A percentile compares a stretch with the other conserved stretches of the same genome.
Evolutionary conservation across 2,113 vertebrate species (phyloP).

Genomic region (Podiceps cristatus): DNA sequence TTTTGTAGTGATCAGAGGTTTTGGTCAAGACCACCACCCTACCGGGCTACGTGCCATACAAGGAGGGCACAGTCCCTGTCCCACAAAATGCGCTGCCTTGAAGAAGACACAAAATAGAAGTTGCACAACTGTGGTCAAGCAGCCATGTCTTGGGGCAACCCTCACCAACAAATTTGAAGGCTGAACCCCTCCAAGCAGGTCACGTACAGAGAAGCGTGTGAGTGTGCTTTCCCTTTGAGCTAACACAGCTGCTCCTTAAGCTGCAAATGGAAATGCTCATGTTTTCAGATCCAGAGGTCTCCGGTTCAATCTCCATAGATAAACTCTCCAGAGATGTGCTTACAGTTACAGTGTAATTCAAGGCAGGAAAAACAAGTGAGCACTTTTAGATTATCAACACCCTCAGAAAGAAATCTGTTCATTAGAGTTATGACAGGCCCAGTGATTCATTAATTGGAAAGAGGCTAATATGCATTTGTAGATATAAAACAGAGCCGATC

Average conservation of each 20-base stretch:
- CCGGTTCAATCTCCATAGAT: neutral
- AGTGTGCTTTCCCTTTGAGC: neutral
- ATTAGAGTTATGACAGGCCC: slow-evolving; percentile 6
- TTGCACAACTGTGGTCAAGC: neutral
- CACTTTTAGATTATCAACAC: neutral
- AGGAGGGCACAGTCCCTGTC: neutral
- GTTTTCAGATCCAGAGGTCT: neutral
- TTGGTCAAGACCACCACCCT: neutral
- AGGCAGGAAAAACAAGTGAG: neutral
- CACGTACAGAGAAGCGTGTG: rapidly evolving
- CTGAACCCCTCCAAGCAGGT: neutral
- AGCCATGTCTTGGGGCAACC: neutral
- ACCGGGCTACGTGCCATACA: rapidly evolving
- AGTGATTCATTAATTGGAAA: slow-evolving; percentile 20
- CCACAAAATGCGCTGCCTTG: neutral
- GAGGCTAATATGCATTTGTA: slow-evolving; percentile 1
- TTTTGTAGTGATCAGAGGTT: neutral
- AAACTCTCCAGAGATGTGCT: slow-evolving; percentile 18
- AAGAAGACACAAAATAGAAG: neutral
- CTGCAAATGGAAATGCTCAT: neutral
- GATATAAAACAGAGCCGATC: slow-evolving; percentile 58
- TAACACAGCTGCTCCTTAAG: neutral
- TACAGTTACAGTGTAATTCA: neutral
- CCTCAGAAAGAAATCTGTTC: slow-evolving; percentile 2
- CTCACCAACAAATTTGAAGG: neutral